Percentiles rank a stretch among this genome's conserved stretches.
phyloP scores from a whole-genome alignment of 2,797 vertebrate species.

The Silurus aristotelis region DNA sequence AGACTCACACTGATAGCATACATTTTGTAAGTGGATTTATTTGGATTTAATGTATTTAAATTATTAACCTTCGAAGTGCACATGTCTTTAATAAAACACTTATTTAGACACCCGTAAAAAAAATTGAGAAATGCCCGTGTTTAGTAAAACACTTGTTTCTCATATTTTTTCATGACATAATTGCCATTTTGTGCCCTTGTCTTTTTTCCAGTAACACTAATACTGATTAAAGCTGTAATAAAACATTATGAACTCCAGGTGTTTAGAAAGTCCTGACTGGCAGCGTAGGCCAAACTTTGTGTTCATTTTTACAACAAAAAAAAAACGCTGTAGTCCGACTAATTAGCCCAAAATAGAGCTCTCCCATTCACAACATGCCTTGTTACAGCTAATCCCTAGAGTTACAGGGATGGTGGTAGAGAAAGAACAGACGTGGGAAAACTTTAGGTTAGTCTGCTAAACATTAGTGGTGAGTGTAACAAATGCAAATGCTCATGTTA shows the following conservation, averaged over 20 bases:
- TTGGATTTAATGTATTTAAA: neutral
- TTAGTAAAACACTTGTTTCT: slow-evolving; percentile 20
- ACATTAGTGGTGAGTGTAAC: neutral
- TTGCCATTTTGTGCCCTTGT: neutral
- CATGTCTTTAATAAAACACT: neutral
- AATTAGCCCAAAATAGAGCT: slow-evolving; percentile 6
- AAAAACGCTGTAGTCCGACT: neutral
- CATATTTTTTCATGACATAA: neutral
- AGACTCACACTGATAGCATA: neutral
- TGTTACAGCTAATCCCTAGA: slow-evolving; percentile 23
- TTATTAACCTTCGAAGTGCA: neutral
- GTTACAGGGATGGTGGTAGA: neutral
- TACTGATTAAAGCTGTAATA: slow-evolving; percentile 4
- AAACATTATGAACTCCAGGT: slow-evolving; percentile 16
- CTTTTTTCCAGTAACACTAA: neutral
- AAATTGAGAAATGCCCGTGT: neutral
- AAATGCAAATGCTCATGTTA: slow-evolving; percentile 18
- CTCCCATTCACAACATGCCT: neutral
- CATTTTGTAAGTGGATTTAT: neutral
- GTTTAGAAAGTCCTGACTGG: neutral
- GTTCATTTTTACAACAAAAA: slow-evolving; percentile 29
- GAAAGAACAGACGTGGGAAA: neutral
- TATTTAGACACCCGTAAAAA: neutral
- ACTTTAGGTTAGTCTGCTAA: slow-evolving; percentile 1
- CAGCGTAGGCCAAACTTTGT: slow-evolving; percentile 6